Evolutionary conservation across 2,113 vertebrate genomes (phyloP), one percentile per base, ranked within the genome.

Genomic region (Dolichotis patagonum): DNA sequence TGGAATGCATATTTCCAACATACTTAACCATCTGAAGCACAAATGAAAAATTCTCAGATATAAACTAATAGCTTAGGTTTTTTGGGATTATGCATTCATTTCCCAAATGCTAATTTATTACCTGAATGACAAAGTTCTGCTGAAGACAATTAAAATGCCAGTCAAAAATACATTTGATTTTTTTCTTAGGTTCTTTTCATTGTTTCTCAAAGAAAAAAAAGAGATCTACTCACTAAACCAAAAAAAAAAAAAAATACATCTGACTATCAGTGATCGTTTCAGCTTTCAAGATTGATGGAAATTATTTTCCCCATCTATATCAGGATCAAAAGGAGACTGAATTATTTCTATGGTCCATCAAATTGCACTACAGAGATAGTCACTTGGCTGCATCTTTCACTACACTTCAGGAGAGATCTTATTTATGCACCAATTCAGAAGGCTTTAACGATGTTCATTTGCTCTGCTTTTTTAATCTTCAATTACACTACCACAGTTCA

Each of bases 1-100:
- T 75, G 35, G 71, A 97, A 95, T 28, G 38, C 10, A 38, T 43
- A 90, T 92, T 96, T 94, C 38, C 5, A 80, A 93, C 38, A 91
- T 52, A 86, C 19, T 60, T n/a, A 67, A 35, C 28, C 75, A 90
- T 63, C 81, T 89, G 52, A 95, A 95, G 81, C 4, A 73, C 35
- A 65, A 30, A 73, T 32, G 38, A 84, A 77, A 71, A 75, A 13
- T 17, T 92, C 73, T 94, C 7, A 93, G 62, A 75, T 0, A 92
- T 49, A 49, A 93, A 93, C 24, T 69, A 94, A 84, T 0, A 87
- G 65, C 41, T 26, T 96, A 9, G 69, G 67, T n/a, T 80, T 54
- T 89, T 97, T 60, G 17, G 14, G 35, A 96, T 71, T 62, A 58
- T 5, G 0, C 26, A 58, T 38, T 73, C 22, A n/a, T 43, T 88